phyloP scores from a whole-genome alignment of 2,113 vertebrate species.

The Chunga burmeisteri region DNA sequence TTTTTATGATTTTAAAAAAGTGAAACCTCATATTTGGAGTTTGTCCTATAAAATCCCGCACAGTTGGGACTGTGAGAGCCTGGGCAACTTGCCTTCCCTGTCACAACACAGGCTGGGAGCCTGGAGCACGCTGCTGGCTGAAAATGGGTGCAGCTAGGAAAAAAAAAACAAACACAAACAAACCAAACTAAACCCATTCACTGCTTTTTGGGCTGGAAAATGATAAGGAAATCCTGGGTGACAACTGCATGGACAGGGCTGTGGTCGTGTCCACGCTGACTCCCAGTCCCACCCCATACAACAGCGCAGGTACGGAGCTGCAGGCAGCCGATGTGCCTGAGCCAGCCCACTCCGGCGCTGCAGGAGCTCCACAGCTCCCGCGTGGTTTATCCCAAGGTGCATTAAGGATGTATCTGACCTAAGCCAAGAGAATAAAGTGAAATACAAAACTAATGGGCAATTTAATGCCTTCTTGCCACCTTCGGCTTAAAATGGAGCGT shows the following conservation, averaged over 20 bases:
- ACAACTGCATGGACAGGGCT: background rate
- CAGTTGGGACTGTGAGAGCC: background rate
- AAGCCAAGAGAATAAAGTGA: background rate
- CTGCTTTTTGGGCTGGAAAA: background rate
- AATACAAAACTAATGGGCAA: background rate
- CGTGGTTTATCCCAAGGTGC: background rate
- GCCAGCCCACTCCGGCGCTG: background rate
- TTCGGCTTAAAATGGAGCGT: background rate
- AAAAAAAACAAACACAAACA: fast-evolving
- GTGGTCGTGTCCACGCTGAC: background rate
- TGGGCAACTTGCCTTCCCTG: background rate
- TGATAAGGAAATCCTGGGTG: background rate
- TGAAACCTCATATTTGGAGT: background rate
- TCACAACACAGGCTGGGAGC: background rate
- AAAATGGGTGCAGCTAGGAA: background rate
- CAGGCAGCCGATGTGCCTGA: background rate
- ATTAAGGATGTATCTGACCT: background rate
- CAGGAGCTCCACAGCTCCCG: background rate
- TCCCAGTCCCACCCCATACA: background rate
- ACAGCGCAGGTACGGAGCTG: background rate
- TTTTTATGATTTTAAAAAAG: background rate
- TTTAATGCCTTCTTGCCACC: background rate
- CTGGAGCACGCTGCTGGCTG: background rate
- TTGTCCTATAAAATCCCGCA: background rate
- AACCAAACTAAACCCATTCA: background rate